Evolutionary conservation across 2,797 vertebrate genomes (phyloP).

Genomic region (Galagoides demidoff): DNA sequence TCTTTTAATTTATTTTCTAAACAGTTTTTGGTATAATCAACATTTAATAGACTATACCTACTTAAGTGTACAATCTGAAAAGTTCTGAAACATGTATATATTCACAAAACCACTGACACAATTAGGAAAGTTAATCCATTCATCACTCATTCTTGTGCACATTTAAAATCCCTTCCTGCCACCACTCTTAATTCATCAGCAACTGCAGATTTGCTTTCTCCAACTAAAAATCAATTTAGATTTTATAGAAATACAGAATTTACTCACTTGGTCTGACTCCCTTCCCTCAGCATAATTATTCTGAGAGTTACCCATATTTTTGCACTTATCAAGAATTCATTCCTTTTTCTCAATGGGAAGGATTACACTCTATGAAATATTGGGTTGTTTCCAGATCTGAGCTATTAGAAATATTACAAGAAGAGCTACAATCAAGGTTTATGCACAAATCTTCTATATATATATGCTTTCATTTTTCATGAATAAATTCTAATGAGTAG

Average conservation of each 20-base stretch:
- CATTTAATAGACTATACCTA: neutral
- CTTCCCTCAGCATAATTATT: neutral
- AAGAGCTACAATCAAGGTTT: neutral
- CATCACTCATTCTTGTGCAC: neutral
- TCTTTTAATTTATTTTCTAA: neutral
- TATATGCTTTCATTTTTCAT: neutral
- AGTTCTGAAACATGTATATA: neutral
- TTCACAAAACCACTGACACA: neutral
- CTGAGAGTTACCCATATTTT: neutral
- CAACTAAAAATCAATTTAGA: neutral
- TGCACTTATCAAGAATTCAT: neutral
- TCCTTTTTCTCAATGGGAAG: neutral
- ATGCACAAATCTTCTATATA: neutral
- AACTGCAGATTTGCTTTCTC: neutral
- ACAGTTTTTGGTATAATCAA: neutral
- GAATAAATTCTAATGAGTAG: neutral
- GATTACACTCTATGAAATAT: neutral
- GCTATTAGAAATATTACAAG: neutral
- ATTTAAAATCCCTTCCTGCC: neutral
- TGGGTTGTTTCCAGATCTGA: neutral
- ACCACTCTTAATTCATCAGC: neutral
- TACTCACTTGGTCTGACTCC: neutral
- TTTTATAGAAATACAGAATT: neutral
- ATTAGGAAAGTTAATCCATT: neutral
- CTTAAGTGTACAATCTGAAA: neutral